A percentile compares a stretch with the other conserved stretches of the same genome.
These are phyloP conservation scores for western clawed frog (Xenopus tropicalis) DNA, from an alignment of 2,113 vertebrate species.

Conservation along the genomic window UCB_Xtro_10.0 CM004443.2:152918501-152919000, in stretches of 20 bases:
- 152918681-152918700: constrained; percentile 74
- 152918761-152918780: constrained; percentile 31
- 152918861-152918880: constrained; percentile 59
- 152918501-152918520: too few relatives aligned
- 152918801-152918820: constrained; percentile 49
- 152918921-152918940: too few relatives aligned
- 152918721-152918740: constrained; percentile 65
- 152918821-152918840: constrained; percentile 58
- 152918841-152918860: constrained; percentile 52
- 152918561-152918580: constrained; percentile 85
- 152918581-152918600: constrained; percentile 88
- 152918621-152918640: constrained; percentile 92
- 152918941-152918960: too few relatives aligned
- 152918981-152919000: too few relatives aligned
- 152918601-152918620: constrained; percentile 99
- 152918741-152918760: constrained; percentile 72
- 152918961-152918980: too few relatives aligned
- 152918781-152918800: constrained; percentile 58
- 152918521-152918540: too few relatives aligned
- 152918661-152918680: constrained; percentile 83
- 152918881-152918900: constrained; percentile 49
- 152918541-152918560: constrained; percentile 58
- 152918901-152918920: neutral
- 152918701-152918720: constrained; percentile 78
- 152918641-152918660: constrained; percentile 80